Percentiles rank a stretch among this genome's conserved stretches.
These are phyloP conservation scores for Tyria jacobaeae DNA, from an alignment of 2,888 invertebrate genomes.

Conservation along the genomic window DNA sequence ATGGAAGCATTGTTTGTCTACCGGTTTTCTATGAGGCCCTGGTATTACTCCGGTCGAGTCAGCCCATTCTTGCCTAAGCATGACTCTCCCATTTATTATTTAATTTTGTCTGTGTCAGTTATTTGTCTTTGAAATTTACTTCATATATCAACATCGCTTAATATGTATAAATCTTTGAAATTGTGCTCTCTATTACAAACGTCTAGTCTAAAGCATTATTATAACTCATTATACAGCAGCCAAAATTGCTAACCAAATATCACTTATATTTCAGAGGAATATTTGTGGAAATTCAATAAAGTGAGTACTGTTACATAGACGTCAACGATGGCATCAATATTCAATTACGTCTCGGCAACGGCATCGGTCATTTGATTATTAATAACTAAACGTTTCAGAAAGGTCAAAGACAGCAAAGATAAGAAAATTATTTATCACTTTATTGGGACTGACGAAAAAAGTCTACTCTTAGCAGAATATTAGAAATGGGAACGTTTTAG, in stretches of 20 bases:
- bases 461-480: too few species aligned
- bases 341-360: not conserved
- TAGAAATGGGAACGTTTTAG: too few species aligned
- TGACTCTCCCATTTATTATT: too few species aligned
- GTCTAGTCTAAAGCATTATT: not conserved
- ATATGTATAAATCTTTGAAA: too few species aligned
- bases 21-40: too few species aligned
- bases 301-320: not conserved
- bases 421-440: not conserved
- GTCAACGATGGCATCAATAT: not conserved
- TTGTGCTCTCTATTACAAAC: not conserved
- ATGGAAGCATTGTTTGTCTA: too few species aligned
- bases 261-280: not conserved
- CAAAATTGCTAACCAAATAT: not conserved
- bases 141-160: too few species aligned
- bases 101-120: too few species aligned
- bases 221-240: too few species aligned
- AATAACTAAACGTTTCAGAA: not conserved
- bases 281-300: not conserved
- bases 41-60: too few species aligned
- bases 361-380: not conserved
- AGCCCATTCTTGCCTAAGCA: too few species aligned
- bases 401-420: not conserved
- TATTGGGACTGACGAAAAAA: not conserved
- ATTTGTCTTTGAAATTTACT: too few species aligned